Evolutionary conservation across 2,113 vertebrate genomes (phyloP), one percentile per base, ranked within the genome.

Genomic region (Taurulus bubalis): DNA sequence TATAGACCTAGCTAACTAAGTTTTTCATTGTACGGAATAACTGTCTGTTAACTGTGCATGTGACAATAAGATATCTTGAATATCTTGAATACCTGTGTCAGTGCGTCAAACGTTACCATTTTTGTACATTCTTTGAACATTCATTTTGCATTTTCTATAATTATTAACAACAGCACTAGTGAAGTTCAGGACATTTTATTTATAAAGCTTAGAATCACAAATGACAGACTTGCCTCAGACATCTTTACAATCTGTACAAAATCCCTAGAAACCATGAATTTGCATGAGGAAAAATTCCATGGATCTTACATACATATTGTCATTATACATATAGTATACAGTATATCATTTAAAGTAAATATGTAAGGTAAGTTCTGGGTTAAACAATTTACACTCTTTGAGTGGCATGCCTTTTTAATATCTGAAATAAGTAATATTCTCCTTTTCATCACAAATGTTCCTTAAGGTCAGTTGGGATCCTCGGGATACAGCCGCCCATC

Each of bases 401-500:
- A 16, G 12, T 9, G 26, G 8, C 40, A 20, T 12, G 5, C 22
- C n/a, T 24, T 62, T n/a, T 38, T 24, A 24, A 53, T 9, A 3
- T 47, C 12, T 15, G 38, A 30, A 45, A 67, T 26, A 42, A 9
- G 30, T 86, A 12, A 64, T 38, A 24, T 69, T 22, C 14, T 80
- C 22, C 16, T 20, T 58, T 34, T 49, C 18, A 63, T 83, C 38
- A 38, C 47, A 40, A 26, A 42, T 1, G 24, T 64, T 22, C 12
- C 59, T 68, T 24, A 42, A 51, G 14, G 12, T 55, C 59, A 22
- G 58, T 77, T 45, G 0, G 56, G 14, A 80, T 94, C 96, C 74
- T 8, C 86, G 55, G 96, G 95, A 70, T 94, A 11, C 97, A 98
- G 89, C 97, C 97, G 42, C 93, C 87, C 80, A 98, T 62, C 83